phyloP scores from a whole-genome alignment of 2,797 vertebrate species.

The Fundulus diaphanus region DNA sequence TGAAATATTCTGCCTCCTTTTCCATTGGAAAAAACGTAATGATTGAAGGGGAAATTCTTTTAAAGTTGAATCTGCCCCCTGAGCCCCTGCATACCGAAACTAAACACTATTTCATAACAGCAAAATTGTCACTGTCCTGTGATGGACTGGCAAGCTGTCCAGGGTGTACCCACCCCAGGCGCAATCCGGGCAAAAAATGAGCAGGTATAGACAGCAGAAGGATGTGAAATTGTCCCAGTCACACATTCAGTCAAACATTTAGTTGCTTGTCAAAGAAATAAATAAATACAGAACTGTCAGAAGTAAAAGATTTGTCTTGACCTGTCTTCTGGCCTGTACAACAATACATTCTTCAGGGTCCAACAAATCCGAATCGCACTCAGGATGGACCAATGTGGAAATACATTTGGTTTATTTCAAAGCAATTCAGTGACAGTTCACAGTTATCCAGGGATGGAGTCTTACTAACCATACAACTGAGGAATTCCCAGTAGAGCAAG shows the following conservation, averaged over 20 bases:
- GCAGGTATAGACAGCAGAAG: background rate
- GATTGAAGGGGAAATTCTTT: too few relatives aligned
- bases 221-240: background rate
- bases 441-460: conserved; percentile 34
- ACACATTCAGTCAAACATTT: background rate
- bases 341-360: conserved; percentile 27
- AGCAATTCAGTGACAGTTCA: conserved; percentile 50
- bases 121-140: background rate
- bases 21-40: too few relatives aligned
- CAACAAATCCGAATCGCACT: conserved; percentile 21
- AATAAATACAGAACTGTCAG: background rate
- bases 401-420: conserved; percentile 33
- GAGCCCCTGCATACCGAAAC: too few relatives aligned
- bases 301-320: conserved; percentile 36
- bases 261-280: conserved; percentile 2
- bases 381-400: conserved; percentile 27
- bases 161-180: background rate
- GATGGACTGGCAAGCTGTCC: background rate
- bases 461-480: conserved; percentile 33
- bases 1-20: too few relatives aligned
- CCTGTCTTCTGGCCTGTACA: conserved; percentile 42
- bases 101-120: background rate
- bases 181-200: background rate
- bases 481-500: conserved; percentile 46
- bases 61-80: too few relatives aligned